A percentile compares a stretch with the other conserved stretches of the same genome.
These are phyloP conservation scores for Gnathonemus longibarbis DNA, from an alignment of 2,113 vertebrate species.

Conservation along the genomic window DNA sequence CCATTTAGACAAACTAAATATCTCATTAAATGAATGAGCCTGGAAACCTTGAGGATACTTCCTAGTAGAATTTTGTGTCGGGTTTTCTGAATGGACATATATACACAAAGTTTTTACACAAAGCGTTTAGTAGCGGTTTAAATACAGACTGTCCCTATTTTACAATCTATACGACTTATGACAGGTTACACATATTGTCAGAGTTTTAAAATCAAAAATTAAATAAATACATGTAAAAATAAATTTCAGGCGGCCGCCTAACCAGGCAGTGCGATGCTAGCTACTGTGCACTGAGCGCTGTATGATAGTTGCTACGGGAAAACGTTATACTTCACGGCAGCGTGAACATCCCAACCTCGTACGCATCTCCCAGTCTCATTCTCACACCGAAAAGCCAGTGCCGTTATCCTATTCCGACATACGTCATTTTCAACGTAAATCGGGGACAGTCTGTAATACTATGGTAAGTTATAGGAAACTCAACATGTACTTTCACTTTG, in stretches of 20 bases:
- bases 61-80: neutral
- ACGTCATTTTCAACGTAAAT: neutral
- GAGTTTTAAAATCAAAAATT: neutral
- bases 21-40: neutral
- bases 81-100: neutral
- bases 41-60: neutral
- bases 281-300: neutral
- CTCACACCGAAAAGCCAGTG: neutral
- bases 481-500: neutral
- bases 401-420: neutral
- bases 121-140: neutral
- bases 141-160: neutral
- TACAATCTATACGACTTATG: neutral
- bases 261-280: neutral
- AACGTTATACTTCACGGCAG: neutral
- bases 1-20: neutral
- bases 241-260: neutral
- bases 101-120: neutral
- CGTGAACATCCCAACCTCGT: neutral
- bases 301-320: neutral
- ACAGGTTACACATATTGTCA: neutral
- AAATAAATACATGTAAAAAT: neutral
- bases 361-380: neutral
- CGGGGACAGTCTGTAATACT: neutral
- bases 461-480: neutral